Conservation (phyloP, 2,797 vertebrate species). For the Oophaga sylvatica region DNA sequence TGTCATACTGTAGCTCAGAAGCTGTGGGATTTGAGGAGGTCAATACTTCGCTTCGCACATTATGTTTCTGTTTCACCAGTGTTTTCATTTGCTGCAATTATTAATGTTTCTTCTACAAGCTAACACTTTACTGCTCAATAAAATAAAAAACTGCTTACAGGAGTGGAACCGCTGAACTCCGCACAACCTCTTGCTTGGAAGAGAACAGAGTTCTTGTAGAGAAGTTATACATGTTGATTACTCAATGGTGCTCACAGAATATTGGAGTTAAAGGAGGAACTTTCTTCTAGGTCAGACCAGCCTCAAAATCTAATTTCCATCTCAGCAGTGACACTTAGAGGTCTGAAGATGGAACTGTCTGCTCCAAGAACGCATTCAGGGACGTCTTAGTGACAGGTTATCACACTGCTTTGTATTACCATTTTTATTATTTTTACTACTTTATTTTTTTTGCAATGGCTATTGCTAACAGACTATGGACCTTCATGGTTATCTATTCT, state of each 20-base stretch:
- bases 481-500: not conserved
- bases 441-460: not conserved
- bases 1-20: not conserved
- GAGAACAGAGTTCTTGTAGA: slow-evolving; percentile 17
- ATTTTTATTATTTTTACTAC: not conserved
- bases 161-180: slow-evolving; percentile 39
- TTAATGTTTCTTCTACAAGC: slow-evolving; percentile 21
- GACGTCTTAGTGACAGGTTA: not conserved
- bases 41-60: not conserved
- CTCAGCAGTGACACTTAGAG: slow-evolving; percentile 50
- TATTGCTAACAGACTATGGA: not conserved
- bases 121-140: slow-evolving; percentile 22
- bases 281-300: slow-evolving; percentile 22
- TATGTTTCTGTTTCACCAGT: slow-evolving; percentile 21
- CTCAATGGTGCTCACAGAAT: slow-evolving; percentile 42
- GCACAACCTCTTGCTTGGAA: slow-evolving; percentile 26
- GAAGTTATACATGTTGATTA: slow-evolving; percentile 47
- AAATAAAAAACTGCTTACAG: slow-evolving; percentile 26
- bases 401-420: not conserved
- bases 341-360: slow-evolving; percentile 20
- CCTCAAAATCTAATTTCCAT: not conserved
- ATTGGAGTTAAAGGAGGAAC: slow-evolving; percentile 17
- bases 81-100: slow-evolving; percentile 21
- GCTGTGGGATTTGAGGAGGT: not conserved
- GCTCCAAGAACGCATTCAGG: not conserved